Percentiles rank a stretch among this genome's conserved stretches.
These are phyloP conservation scores for Gallinago nigripennis DNA, from an alignment of 2,797 vertebrate species.

Conservation along the genomic window DNA sequence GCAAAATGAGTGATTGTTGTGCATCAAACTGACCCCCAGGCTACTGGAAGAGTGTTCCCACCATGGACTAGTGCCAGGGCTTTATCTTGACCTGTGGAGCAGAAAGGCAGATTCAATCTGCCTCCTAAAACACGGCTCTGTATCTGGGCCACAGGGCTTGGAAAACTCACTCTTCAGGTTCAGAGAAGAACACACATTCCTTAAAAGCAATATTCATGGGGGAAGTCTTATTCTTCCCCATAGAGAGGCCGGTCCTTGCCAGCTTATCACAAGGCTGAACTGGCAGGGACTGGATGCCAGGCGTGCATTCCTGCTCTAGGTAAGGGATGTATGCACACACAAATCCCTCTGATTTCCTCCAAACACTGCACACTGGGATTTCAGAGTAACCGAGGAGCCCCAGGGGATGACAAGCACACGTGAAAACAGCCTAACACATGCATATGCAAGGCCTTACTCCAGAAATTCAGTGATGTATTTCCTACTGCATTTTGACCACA, in stretches of 20 bases:
- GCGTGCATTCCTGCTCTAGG: slow-evolving; percentile 15
- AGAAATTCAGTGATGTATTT: slow-evolving; percentile 99
- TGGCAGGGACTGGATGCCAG: slow-evolving; percentile 29
- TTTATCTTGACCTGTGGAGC: slow-evolving; percentile 27
- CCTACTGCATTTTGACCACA: slow-evolving; percentile 99
- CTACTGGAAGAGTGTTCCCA: not conserved
- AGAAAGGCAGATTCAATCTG: slow-evolving; percentile 54
- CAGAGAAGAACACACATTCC: slow-evolving; percentile 29
- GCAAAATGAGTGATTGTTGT: not conserved
- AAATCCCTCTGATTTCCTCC: not conserved
- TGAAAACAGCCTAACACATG: not conserved
- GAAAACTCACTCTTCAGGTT: slow-evolving; percentile 58
- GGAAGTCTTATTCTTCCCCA: slow-evolving; percentile 45
- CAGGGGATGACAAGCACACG: not conserved
- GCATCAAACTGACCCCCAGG: not conserved
- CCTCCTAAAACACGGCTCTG: not conserved
- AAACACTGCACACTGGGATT: not conserved
- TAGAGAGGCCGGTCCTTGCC: slow-evolving; percentile 28
- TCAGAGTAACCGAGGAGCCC: not conserved
- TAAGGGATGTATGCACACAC: not conserved
- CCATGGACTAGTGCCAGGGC: not conserved
- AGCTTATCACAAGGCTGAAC: slow-evolving; percentile 56
- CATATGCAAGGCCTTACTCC: slow-evolving; percentile 86
- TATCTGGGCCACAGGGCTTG: slow-evolving; percentile 17
- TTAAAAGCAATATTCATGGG: slow-evolving; percentile 47